Percentiles rank a stretch among this genome's conserved stretches.
phyloP scores from a whole-genome alignment of 2,113 vertebrate species.

The Isurus oxyrinchus region DNA sequence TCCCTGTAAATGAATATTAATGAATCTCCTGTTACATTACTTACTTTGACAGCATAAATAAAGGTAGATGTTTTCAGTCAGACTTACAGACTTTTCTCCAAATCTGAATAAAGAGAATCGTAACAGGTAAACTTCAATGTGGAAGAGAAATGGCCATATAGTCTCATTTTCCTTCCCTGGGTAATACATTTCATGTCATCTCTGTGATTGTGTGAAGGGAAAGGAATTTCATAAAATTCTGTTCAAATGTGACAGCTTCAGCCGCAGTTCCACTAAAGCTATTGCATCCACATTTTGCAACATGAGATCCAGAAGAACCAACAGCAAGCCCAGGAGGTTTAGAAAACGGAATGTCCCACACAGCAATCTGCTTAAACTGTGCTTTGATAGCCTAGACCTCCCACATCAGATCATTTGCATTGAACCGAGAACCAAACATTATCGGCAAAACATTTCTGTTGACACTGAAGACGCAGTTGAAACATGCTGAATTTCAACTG shows the following conservation, averaged over 20 bases:
- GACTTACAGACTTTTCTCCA: not conserved
- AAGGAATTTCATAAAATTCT: not conserved
- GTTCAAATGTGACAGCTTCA: not conserved
- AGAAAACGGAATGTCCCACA: not conserved
- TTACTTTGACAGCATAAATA: not conserved
- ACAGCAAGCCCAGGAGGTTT: not conserved
- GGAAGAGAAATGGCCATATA: not conserved
- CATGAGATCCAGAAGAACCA: not conserved
- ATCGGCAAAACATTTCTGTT: not conserved
- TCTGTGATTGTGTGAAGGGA: not conserved
- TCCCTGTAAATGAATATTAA: not conserved
- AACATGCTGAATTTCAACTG: not conserved
- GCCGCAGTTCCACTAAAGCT: not conserved
- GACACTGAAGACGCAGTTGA: not conserved
- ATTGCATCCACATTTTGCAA: not conserved
- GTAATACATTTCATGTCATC: not conserved
- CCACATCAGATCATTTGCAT: not conserved
- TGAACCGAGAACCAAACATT: not conserved
- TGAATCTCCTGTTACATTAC: not conserved
- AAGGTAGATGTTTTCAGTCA: not conserved
- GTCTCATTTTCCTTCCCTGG: not conserved
- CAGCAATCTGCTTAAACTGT: not conserved
- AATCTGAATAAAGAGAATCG: not conserved
- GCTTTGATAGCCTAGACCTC: not conserved
- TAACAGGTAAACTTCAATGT: not conserved